Evolutionary conservation across 1,140 invertebrate species (phyloP), one percentile per base, ranked within the genome.

Genomic region (Batillaria attramentaria): DNA sequence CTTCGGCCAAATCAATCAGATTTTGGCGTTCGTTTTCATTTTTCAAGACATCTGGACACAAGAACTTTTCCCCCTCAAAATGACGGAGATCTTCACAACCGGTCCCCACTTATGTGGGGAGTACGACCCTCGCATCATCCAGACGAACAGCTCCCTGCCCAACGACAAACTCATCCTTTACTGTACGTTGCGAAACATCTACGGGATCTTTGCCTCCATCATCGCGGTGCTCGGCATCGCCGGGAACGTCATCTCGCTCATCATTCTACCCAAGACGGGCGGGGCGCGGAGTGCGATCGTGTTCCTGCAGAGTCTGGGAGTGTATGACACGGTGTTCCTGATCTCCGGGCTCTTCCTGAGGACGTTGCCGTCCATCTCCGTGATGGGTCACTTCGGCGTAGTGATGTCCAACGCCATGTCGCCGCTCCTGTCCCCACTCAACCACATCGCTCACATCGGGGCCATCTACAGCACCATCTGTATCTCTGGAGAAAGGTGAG

Each of bases 251-350:
- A 43, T 78, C 46, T 78, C 66, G 1, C 50, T 78, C 0, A 31
- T 78, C 43, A 78, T 78, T 39, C 77, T 78, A 35, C 77, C 77
- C 43, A 78, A 60, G 77, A 78, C 77, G 18, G 68, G 77, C 35
- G 77, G 66, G 20, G 68, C 66, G 16, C 42, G 68, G 5, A 72
- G 66, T 50, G 77, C 77, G 33, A 78, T 78, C 35, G 68, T 78
- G 33, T 62, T 78, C 42, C n/a, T 78, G 42, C 68, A 69, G 39
- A 72, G 66, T 31, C 68, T 78, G 20, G 77, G 77, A 18, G 77
- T 78, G n/a, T 78, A 78, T n/a, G 77, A 78, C 68, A 78, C 77
- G 28, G 66, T 78, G 13, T 78, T 78, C 39, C 50, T 78, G 5
- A n/a, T 57, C 37, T 70, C 77, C 68, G 62, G 33, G 31, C 41